Conservation (phyloP, 2,888 invertebrate genomes). For the Elmis aenea region DNA sequence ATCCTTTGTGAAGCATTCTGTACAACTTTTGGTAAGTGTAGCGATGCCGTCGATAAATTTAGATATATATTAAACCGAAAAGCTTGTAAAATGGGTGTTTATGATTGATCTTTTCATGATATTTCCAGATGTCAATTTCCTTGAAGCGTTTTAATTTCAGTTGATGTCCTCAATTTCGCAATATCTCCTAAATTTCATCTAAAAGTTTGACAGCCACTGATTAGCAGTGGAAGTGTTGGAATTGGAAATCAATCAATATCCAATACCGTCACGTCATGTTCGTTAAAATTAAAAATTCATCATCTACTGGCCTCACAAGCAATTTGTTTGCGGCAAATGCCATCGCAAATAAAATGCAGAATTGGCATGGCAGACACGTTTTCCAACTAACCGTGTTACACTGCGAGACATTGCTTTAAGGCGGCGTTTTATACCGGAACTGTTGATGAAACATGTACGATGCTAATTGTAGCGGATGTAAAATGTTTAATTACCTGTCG, state of each 20-base stretch:
- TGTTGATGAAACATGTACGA: no score
- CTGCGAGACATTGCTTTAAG: slow-evolving; percentile 1
- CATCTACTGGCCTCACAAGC: slow-evolving; percentile 21
- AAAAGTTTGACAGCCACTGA: slow-evolving; percentile 7
- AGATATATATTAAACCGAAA: no score
- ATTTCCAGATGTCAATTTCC: no score
- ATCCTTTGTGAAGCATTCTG: no score
- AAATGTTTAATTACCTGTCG: no score
- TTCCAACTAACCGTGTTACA: slow-evolving; percentile 8
- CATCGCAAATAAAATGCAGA: slow-evolving; percentile 17
- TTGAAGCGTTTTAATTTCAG: neutral
- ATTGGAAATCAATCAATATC: slow-evolving; percentile 20
- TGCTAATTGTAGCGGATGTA: no score
- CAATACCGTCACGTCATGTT: slow-evolving; percentile 17
- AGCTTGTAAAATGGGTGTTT: no score
- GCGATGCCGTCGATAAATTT: no score
- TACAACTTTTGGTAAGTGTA: no score
- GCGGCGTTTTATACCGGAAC: no score
- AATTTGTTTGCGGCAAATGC: slow-evolving; percentile 20
- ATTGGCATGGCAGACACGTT: slow-evolving; percentile 18
- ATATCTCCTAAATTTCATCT: no score
- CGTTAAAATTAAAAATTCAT: slow-evolving; percentile 26
- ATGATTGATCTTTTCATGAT: no score
- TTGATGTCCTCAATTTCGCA: neutral
- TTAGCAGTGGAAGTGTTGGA: slow-evolving; percentile 10